Evolutionary conservation across 1,140 invertebrate species (phyloP).

Genomic region (Halyomorpha halys): DNA sequence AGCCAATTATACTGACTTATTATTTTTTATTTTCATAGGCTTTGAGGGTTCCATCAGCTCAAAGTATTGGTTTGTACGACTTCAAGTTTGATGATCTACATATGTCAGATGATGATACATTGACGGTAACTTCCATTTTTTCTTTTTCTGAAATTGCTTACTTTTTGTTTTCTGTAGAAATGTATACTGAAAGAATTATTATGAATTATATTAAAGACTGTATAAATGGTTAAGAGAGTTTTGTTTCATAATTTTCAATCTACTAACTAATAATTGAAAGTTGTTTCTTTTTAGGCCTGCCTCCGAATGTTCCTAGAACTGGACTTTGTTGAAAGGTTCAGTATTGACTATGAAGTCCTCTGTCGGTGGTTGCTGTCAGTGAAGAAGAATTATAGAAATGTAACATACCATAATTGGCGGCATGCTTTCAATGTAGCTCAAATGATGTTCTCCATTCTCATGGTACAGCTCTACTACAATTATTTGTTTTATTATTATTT

Average conservation of each 20-base stretch:
- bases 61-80: slow-evolving; percentile 68
- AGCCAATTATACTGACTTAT: not conserved
- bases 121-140: slow-evolving; percentile 44
- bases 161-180: too few relatives aligned
- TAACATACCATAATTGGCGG: slow-evolving; percentile 95
- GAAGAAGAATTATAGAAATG: slow-evolving; percentile 93
- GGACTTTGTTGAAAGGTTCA: slow-evolving; percentile 79
- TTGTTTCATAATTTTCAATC: too few relatives aligned
- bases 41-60: slow-evolving; percentile 68
- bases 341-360: slow-evolving; percentile 79
- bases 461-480: slow-evolving; percentile 47
- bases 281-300: slow-evolving; percentile 51
- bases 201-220: too few relatives aligned
- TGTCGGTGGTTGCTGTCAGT: slow-evolving; percentile 87
- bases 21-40: slow-evolving; percentile 38
- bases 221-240: too few relatives aligned
- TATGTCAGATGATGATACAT: slow-evolving; percentile 73
- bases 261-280: not conserved
- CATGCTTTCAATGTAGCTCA: slow-evolving; percentile 93
- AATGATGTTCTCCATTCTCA: slow-evolving; percentile 91
- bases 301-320: slow-evolving; percentile 84
- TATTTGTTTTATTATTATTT: not conserved
- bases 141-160: not conserved
- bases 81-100: slow-evolving; percentile 79
- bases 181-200: too few relatives aligned